Evolutionary conservation across 2,888 invertebrate species (phyloP).

Genomic region (Drosophila parthenogenetica): DNA sequence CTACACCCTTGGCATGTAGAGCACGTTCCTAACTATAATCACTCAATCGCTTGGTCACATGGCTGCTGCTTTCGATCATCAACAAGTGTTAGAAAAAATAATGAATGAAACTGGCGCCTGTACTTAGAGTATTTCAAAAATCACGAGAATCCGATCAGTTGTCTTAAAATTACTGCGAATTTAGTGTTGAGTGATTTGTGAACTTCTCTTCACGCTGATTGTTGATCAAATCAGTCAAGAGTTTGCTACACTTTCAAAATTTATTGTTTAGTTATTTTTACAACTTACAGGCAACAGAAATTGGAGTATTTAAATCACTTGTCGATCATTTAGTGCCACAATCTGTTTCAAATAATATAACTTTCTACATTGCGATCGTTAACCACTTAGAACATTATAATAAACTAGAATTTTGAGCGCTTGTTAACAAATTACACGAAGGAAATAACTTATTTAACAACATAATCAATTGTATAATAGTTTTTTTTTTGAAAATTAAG

Average conservation of each 20-base stretch:
- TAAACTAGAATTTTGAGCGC: too few species aligned
- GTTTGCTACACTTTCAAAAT: too few species aligned
- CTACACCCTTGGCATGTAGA: constrained; percentile 28
- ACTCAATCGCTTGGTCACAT: constrained; percentile 38
- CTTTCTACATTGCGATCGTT: too few species aligned
- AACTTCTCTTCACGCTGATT: neutral
- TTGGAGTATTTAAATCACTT: neutral
- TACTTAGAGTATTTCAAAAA: neutral
- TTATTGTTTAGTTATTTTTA: too few species aligned
- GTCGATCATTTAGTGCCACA: neutral
- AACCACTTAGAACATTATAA: too few species aligned
- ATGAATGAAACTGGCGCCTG: constrained; percentile 13
- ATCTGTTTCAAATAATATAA: neutral
- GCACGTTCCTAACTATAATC: constrained; percentile 39
- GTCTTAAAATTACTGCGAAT: neutral
- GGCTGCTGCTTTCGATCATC: neutral
- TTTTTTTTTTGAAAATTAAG: too few species aligned
- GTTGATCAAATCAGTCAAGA: neutral
- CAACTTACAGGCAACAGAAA: too few species aligned
- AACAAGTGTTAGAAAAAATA: constrained; percentile 8
- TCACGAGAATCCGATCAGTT: neutral
- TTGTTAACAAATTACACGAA: neutral
- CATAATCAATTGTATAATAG: neutral
- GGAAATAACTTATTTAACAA: neutral
- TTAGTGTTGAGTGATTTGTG: neutral